Evolutionary conservation across 2,888 invertebrate genomes (phyloP).

Genomic region (Stratiomys singularior): DNA sequence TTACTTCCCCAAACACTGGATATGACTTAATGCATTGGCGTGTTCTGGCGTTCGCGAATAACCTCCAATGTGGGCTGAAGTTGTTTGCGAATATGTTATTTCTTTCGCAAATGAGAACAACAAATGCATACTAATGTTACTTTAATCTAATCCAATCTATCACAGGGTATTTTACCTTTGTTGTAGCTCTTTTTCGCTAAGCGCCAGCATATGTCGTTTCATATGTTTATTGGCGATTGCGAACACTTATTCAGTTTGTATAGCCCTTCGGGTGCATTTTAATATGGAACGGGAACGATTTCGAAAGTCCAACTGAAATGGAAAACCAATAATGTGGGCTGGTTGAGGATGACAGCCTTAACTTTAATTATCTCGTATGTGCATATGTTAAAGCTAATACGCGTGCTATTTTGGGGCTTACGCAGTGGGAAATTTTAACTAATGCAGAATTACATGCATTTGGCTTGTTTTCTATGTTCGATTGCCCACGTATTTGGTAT

Average conservation of each 20-base stretch:
- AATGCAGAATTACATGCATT: no score
- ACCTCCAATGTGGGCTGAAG: conserved; percentile 55
- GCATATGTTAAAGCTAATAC: no score
- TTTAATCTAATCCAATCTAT: conserved; percentile 55
- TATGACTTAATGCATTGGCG: not conserved
- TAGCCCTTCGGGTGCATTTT: conserved; percentile 9
- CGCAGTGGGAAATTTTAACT: no score
- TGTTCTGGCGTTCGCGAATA: conserved; percentile 6
- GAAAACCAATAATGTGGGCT: conserved; percentile 7
- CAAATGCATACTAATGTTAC: conserved; percentile 56
- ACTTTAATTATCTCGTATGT: conserved; percentile 28
- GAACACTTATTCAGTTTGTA: not conserved
- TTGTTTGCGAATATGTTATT: conserved; percentile 50
- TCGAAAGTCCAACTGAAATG: conserved; percentile 13
- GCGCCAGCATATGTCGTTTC: not conserved
- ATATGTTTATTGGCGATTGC: not conserved
- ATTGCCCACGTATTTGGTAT: no score
- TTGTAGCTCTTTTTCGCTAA: not conserved
- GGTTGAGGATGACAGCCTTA: conserved; percentile 31
- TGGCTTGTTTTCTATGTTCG: no score
- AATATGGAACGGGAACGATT: conserved; percentile 7
- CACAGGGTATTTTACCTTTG: conserved; percentile 32
- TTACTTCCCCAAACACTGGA: not conserved
- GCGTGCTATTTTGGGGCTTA: no score
- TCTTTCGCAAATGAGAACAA: conserved; percentile 56